These are phyloP conservation scores for Cataglyphis rosenhaueri DNA, from an alignment of 2,888 invertebrate genomes.

Conservation along the genomic window DNA sequence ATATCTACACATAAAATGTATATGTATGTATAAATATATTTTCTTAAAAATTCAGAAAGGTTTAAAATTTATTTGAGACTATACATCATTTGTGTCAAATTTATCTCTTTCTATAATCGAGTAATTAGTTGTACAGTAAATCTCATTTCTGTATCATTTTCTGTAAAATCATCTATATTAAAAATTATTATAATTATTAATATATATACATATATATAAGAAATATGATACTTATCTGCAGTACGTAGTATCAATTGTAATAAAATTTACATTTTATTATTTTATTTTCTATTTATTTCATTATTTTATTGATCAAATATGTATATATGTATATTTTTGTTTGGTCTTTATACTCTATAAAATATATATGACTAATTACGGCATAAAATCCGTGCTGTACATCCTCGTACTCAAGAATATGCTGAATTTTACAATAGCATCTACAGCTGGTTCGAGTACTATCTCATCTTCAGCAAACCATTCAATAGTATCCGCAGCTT, in stretches of 20 bases:
- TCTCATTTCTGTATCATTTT: background rate
- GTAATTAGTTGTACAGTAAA: background rate
- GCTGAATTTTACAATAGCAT: constrained; percentile 87
- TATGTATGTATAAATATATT: background rate
- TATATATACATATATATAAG: background rate
- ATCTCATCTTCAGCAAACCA: constrained; percentile 86
- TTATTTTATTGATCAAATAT: background rate
- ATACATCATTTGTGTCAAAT: background rate
- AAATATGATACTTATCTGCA: background rate
- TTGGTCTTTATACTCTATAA: background rate
- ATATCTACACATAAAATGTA: background rate
- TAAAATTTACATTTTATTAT: background rate
- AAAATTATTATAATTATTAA: background rate
- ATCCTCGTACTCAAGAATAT: constrained; percentile 88
- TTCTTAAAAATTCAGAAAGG: too few relatives aligned
- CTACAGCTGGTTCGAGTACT: constrained; percentile 85
- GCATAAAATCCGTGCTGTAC: constrained; percentile 86
- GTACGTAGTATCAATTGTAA: background rate
- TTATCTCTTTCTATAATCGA: background rate
- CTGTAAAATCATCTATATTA: background rate
- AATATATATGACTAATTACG: background rate
- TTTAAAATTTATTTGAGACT: too few relatives aligned
- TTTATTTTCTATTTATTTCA: background rate
- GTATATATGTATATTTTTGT: background rate
- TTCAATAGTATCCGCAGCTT: constrained; percentile 80